phyloP scores from a whole-genome alignment of 92 coral and sea anemone genomes.

The Epizoanthus ramosus region DNA sequence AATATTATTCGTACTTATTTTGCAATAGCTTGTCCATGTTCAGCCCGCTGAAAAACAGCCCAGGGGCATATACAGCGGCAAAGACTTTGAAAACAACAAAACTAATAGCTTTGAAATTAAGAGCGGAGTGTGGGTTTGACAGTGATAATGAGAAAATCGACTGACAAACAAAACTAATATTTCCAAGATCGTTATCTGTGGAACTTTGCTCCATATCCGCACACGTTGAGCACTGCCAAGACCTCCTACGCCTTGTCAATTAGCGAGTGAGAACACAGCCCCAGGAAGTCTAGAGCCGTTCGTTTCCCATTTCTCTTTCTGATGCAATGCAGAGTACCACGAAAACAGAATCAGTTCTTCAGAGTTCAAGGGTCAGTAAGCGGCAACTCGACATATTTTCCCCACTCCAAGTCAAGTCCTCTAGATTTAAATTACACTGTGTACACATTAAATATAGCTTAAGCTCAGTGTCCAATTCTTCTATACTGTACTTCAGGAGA shows the following conservation, averaged over 20 bases:
- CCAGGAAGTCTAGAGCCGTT: neutral
- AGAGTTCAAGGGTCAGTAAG: neutral
- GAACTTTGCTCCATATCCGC: neutral
- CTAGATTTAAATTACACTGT: too few species aligned
- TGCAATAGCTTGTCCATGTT: neutral
- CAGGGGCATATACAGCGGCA: conserved; percentile 53
- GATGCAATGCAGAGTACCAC: neutral
- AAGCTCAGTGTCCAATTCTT: too few species aligned
- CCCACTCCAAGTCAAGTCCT: too few species aligned
- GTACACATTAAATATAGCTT: too few species aligned
- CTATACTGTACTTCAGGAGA: neutral
- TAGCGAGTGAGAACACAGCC: neutral
- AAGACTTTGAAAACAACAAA: conserved; percentile 54
- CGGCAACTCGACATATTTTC: too few species aligned
- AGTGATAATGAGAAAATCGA: conserved; percentile 50
- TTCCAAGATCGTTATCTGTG: conserved; percentile 35
- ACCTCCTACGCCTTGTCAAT: conserved; percentile 19
- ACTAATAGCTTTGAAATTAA: conserved; percentile 57
- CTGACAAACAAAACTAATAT: conserved; percentile 37
- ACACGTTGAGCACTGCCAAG: neutral
- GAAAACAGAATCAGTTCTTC: neutral
- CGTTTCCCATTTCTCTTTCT: neutral
- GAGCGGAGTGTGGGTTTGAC: conserved; percentile 51
- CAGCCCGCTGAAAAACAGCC: conserved; percentile 34
- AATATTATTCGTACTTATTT: conserved; percentile 1